Evolutionary conservation across 2,797 vertebrate genomes (phyloP), one percentile per base, ranked within the genome.

Genomic region (Syngnathus acus): DNA sequence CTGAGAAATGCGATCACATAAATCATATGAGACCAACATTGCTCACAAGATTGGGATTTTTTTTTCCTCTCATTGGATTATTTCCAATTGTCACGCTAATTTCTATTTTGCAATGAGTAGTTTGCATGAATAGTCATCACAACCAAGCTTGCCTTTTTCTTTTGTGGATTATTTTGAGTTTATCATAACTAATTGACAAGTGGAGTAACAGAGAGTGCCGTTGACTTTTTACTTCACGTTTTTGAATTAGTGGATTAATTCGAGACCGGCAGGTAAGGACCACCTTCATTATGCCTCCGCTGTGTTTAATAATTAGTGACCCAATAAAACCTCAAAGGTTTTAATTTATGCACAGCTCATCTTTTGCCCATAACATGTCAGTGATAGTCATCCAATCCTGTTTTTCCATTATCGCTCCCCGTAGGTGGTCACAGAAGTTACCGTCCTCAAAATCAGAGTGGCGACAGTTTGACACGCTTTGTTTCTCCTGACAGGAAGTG

Each of bases 401-500:
- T 37, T 58, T 38, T 58, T 32, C 32, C 55, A 58, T 58, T 58
- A 37, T 58, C 32, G 55, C 55, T 17, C 32, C 55, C 55, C 55
- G 55, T 37, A 37, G 32, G 55, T 37, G 55, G 14, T 58, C 37
- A 58, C 38, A 17, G 55, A 32, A 19, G 32, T 37, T 17, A 38
- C 14, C 4, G 32, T 58, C 55, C 32, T 37, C 37, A 38, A 26
- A 58, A 10, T 58, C 55, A 58, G 32, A 37, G 26, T 9, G 55
- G 55, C 55, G 26, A 58, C 55, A 58, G 40, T 21, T 21, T 43
- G 60, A 21, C 60, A 26, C 39, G 13, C 60, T 43, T 3, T 21
- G 19, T 13, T 38, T 10, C 26, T 51, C 26, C 64, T 47, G 38
- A 69, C 80, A 98, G 97, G 95, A 99, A 91, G 93, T 98, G 83